These are phyloP conservation scores for Rhea americana DNA, from an alignment of 2,113 vertebrate species.

Conservation along the genomic window DNA sequence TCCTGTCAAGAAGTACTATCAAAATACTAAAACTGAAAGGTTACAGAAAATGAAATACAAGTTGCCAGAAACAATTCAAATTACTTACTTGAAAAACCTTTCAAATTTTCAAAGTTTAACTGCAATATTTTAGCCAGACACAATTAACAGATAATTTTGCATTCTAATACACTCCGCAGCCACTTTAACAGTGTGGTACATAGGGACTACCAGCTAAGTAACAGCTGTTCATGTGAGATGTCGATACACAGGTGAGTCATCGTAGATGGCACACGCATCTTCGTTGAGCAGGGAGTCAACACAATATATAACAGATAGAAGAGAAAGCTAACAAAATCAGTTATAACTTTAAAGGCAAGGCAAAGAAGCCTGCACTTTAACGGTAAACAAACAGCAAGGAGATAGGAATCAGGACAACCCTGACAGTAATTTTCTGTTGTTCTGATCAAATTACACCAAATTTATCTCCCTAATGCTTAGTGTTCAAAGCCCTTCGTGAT, in stretches of 20 bases:
- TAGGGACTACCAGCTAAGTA: not conserved
- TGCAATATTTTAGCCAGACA: not conserved
- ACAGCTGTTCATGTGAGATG: not conserved
- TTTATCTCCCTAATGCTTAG: not conserved
- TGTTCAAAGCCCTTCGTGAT: not conserved
- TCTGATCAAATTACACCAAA: not conserved
- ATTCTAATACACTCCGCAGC: not conserved
- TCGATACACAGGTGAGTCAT: not conserved
- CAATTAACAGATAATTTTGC: not conserved
- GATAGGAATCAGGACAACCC: not conserved
- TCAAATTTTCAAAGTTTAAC: not conserved
- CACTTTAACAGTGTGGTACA: fast-evolving
- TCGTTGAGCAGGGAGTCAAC: not conserved
- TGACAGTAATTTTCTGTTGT: not conserved
- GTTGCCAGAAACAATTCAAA: not conserved
- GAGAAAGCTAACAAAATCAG: not conserved
- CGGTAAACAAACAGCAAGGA: not conserved
- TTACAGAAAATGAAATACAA: not conserved
- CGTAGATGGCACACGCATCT: not conserved
- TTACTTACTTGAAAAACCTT: not conserved
- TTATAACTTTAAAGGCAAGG: not conserved
- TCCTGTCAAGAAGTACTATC: not conserved
- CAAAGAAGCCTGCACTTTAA: not conserved
- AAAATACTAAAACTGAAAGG: not conserved
- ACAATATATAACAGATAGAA: fast-evolving